phyloP scores from a whole-genome alignment of 2,113 vertebrate genomes.

The Pristiophorus japonicus region DNA sequence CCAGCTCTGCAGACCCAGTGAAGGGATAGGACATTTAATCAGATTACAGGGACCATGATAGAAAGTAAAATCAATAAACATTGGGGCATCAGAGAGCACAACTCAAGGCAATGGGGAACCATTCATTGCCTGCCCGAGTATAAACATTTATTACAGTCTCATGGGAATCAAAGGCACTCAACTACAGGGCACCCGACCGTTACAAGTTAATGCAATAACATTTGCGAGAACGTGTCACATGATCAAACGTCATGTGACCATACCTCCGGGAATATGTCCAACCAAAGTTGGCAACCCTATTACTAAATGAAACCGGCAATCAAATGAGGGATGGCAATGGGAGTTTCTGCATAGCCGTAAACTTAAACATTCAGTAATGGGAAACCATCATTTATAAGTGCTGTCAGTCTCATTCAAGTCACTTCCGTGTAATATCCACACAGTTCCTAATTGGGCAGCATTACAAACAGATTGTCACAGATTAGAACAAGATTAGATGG shows the following conservation, averaged over 20 bases:
- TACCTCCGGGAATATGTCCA: not conserved
- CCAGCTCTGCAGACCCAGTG: no score
- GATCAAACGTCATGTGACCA: not conserved
- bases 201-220: not conserved
- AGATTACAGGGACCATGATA: not conserved
- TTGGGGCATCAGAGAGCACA: not conserved
- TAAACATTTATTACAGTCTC: not conserved
- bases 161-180: not conserved
- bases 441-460: not conserved
- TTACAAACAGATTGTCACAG: not conserved
- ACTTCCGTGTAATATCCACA: not conserved
- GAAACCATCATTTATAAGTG: not conserved
- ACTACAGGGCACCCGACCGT: not conserved
- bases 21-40: not conserved
- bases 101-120: not conserved
- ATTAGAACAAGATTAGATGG: not conserved
- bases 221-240: no score
- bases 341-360: not conserved
- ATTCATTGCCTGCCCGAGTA: not conserved
- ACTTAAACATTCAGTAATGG: not conserved
- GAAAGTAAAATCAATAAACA: not conserved
- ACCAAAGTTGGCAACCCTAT: not conserved
- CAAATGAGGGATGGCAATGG: not conserved
- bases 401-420: not conserved
- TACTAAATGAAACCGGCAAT: not conserved